A percentile compares a stretch with the other conserved stretches of the same genome.
Conservation (phyloP, 2,797 vertebrate species). For the Rhynchonycteris naso region DNA sequence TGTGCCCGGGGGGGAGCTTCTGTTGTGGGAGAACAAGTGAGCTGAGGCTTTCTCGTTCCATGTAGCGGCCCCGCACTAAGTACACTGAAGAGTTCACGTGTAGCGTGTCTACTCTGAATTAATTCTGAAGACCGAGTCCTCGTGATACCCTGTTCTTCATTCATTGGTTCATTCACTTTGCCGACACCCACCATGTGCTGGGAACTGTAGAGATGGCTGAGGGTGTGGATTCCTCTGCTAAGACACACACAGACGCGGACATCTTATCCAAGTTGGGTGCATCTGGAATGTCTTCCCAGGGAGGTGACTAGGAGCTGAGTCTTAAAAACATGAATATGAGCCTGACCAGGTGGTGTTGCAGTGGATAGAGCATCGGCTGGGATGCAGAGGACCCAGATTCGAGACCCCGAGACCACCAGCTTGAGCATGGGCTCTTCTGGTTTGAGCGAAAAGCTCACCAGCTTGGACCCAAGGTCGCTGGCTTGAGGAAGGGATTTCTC, state of each 20-base stretch:
- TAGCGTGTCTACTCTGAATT: not conserved
- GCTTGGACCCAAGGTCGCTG: too few species aligned
- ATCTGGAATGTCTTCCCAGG: not conserved
- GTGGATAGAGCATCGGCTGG: too few species aligned
- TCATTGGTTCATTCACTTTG: not conserved
- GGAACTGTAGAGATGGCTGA: not conserved
- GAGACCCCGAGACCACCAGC: too few species aligned
- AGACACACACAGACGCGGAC: not conserved
- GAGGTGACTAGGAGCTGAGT: not conserved
- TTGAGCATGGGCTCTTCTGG: too few species aligned
- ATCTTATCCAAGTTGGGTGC: not conserved
- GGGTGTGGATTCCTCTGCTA: not conserved
- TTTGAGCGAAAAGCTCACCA: too few species aligned
- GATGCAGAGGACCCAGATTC: too few species aligned
- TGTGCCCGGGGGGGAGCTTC: conserved; percentile 13
- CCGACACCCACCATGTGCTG: not conserved
- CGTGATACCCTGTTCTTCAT: not conserved
- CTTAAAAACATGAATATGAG: not conserved
- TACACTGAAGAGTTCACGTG: not conserved
- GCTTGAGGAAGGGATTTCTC: too few species aligned
- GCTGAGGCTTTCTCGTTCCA: not conserved
- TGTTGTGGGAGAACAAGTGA: not conserved
- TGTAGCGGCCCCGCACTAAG: not conserved
- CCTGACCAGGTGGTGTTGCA: too few species aligned
- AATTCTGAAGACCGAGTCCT: not conserved